These are phyloP conservation scores for Dinomys branickii DNA, from an alignment of 2,113 vertebrate genomes.

Conservation along the genomic window DNA sequence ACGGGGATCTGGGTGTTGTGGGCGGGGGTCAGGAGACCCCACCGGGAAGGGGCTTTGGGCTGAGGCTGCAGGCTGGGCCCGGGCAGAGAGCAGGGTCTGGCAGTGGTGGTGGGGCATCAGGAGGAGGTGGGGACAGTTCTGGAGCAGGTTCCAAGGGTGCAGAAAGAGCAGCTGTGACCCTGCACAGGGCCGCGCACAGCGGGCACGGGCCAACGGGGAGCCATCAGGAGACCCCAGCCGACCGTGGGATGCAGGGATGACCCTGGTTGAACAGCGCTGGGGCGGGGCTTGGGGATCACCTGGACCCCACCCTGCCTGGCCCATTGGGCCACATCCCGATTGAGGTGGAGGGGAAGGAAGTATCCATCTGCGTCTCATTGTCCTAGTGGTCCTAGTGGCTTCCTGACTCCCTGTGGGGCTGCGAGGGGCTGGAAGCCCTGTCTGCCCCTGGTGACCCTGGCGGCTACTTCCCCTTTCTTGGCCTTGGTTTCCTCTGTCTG, in stretches of 20 bases:
- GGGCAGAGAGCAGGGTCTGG: too few species aligned
- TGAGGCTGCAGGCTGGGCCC: too few species aligned
- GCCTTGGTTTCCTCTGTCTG: neutral
- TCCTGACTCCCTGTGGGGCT: neutral
- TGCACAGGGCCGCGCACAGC: neutral
- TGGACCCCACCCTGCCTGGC: neutral
- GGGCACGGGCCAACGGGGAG: neutral
- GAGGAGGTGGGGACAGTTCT: too few species aligned
- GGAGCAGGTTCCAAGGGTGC: too few species aligned
- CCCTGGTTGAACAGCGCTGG: rapidly evolving
- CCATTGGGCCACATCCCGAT: constrained; percentile 25
- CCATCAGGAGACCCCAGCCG: neutral
- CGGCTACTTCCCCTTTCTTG: neutral
- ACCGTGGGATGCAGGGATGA: neutral
- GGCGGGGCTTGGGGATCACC: rapidly evolving
- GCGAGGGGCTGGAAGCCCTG: neutral
- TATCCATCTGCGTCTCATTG: neutral
- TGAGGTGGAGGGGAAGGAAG: neutral
- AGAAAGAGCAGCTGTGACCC: neutral
- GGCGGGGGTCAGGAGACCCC: too few species aligned
- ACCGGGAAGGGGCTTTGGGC: too few species aligned
- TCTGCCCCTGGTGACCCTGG: neutral
- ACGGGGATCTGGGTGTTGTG: too few species aligned
- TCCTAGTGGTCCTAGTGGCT: neutral
- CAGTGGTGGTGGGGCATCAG: too few species aligned